phyloP scores from a whole-genome alignment of 2,888 invertebrate species.

The Agrotis clavis region DNA sequence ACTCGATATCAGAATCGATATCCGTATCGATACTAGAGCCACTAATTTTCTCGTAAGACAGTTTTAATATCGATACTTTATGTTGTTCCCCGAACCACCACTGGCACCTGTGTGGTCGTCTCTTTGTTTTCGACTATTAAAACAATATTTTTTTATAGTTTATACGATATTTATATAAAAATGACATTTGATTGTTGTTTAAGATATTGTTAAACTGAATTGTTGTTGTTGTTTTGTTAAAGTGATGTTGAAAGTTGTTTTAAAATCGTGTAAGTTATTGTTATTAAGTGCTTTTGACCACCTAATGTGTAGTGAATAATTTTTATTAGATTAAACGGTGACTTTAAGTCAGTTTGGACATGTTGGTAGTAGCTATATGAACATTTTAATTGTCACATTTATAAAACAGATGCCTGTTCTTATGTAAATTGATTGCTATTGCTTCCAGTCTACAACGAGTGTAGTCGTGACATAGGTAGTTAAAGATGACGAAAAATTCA shows the following conservation, averaged over 20 bases:
- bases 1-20: conserved; percentile 39
- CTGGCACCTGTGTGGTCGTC: conserved; percentile 70
- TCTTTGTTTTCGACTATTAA: conserved; percentile 65
- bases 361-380: conserved; percentile 1
- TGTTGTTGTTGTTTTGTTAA: conserved; percentile 36
- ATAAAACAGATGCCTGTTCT: background rate
- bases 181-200: conserved; percentile 52
- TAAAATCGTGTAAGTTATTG: conserved; percentile 48
- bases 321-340: conserved; percentile 4
- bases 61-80: conserved; percentile 80
- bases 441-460: background rate
- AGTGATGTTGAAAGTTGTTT: conserved; percentile 36
- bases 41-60: conserved; percentile 66
- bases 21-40: conserved; percentile 36
- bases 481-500: no score
- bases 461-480: no score
- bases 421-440: background rate
- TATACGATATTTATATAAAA: conserved; percentile 49
- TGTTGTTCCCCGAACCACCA: conserved; percentile 55
- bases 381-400: background rate
- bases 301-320: conserved; percentile 33
- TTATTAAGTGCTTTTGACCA: conserved; percentile 40
- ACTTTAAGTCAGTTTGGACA: background rate
- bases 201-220: conserved; percentile 36
- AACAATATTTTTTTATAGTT: conserved; percentile 51